Evolutionary conservation across 2,113 vertebrate genomes (phyloP).

Genomic region (Albula glossodonta): DNA sequence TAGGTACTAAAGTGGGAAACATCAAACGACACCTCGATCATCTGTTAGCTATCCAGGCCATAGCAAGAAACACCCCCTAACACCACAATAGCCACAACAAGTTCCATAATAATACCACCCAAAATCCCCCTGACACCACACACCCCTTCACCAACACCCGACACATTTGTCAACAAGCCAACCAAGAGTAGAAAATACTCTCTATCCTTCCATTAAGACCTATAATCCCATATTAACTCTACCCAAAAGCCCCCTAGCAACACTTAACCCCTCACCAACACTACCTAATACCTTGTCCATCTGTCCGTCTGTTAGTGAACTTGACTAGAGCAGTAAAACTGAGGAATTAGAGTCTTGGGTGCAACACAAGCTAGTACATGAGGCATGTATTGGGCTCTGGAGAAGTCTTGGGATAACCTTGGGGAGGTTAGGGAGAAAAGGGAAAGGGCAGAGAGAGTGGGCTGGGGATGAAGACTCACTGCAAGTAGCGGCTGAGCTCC

Average conservation of each 20-base stretch:
- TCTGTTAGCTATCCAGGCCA: too few relatives aligned
- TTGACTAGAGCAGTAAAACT: too few relatives aligned
- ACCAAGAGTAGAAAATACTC: too few relatives aligned
- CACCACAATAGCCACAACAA: not conserved
- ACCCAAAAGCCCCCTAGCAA: not conserved
- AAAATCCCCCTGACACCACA: too few relatives aligned
- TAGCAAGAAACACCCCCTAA: not conserved
- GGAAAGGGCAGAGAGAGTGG: not conserved
- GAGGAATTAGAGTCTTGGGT: too few relatives aligned
- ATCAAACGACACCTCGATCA: not conserved
- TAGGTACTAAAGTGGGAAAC: slow-evolving; percentile 79
- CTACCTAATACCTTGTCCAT: not conserved
- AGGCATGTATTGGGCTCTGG: too few relatives aligned
- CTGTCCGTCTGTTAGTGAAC: not conserved
- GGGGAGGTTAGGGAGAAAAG: too few relatives aligned
- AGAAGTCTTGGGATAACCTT: too few relatives aligned
- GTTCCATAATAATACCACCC: too few relatives aligned
- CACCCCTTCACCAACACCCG: not conserved
- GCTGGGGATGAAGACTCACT: slow-evolving; percentile 76
- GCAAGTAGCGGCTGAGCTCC: slow-evolving; percentile 90
- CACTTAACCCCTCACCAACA: not conserved
- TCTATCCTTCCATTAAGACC: too few relatives aligned
- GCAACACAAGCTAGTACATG: too few relatives aligned
- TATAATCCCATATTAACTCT: not conserved
- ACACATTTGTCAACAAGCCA: too few relatives aligned